Conservation (phyloP, 2,113 vertebrate species). For the Nestor notabilis region DNA sequence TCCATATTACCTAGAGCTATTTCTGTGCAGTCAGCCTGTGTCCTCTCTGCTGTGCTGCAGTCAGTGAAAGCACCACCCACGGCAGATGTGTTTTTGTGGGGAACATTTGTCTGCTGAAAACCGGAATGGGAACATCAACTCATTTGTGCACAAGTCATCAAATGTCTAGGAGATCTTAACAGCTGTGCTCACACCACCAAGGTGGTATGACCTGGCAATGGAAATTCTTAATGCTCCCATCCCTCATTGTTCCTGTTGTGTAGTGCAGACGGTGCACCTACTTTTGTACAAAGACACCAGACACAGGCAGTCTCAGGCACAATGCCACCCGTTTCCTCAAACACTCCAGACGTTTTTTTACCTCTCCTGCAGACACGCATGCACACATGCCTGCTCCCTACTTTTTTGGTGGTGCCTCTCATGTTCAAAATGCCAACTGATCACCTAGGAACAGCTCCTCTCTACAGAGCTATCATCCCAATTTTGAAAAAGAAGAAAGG, state of each 20-base stretch:
- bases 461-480: not conserved
- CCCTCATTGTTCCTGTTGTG: conserved; percentile 46
- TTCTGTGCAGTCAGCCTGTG: not conserved
- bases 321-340: not conserved
- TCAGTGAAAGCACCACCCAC: not conserved
- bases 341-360: not conserved
- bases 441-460: conserved; percentile 42
- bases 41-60: conserved; percentile 8
- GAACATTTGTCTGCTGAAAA: not conserved
- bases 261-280: not conserved
- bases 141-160: not conserved
- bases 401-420: conserved; percentile 32
- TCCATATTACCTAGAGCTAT: conserved; percentile 15
- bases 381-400: not conserved
- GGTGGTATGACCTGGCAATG: conserved; percentile 21
- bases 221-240: conserved; percentile 13
- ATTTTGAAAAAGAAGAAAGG: not conserved
- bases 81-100: conserved; percentile 28
- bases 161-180: conserved; percentile 15
- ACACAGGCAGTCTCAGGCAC: not conserved
- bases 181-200: conserved; percentile 33
- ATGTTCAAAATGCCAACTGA: conserved; percentile 39
- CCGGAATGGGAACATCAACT: not conserved
- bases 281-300: not conserved
- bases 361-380: not conserved